Conservation (phyloP, 2,113 vertebrate species). For the Rhinichthys klamathensis region DNA sequence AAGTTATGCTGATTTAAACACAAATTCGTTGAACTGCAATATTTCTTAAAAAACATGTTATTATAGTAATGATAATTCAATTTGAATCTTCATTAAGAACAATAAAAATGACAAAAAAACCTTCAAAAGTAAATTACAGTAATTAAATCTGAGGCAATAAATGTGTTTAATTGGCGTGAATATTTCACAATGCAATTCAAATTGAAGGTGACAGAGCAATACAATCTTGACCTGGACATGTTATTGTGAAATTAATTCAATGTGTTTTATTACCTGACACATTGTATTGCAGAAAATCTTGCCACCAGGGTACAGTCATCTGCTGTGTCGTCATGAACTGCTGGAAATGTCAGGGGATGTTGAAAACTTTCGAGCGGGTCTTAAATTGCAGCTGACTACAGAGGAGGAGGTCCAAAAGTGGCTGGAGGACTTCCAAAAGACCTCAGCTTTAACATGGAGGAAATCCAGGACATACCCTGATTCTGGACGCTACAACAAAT, state of each 20-base stretch:
- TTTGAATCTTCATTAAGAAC: background rate
- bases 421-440: constrained; percentile 39
- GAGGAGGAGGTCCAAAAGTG: constrained; percentile 42
- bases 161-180: too few relatives aligned
- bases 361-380: constrained; percentile 9
- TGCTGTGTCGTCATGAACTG: constrained; percentile 33
- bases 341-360: constrained; percentile 7
- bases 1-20: background rate
- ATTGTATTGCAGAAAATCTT: constrained; percentile 24
- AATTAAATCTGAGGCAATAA: background rate
- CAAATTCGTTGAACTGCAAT: background rate
- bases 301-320: constrained; percentile 17
- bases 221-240: background rate
- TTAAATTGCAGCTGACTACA: constrained; percentile 31
- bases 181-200: too few relatives aligned
- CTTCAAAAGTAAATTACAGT: background rate
- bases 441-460: constrained; percentile 39
- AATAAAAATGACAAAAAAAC: background rate
- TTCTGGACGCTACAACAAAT: constrained; percentile 42
- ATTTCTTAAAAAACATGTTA: background rate
- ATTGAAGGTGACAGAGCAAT: background rate
- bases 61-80: background rate
- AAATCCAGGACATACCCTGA: constrained; percentile 37
- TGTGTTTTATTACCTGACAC: background rate
- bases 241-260: background rate